phyloP scores from a whole-genome alignment of 2,888 invertebrate genomes.

The Lucinisca nassula region DNA sequence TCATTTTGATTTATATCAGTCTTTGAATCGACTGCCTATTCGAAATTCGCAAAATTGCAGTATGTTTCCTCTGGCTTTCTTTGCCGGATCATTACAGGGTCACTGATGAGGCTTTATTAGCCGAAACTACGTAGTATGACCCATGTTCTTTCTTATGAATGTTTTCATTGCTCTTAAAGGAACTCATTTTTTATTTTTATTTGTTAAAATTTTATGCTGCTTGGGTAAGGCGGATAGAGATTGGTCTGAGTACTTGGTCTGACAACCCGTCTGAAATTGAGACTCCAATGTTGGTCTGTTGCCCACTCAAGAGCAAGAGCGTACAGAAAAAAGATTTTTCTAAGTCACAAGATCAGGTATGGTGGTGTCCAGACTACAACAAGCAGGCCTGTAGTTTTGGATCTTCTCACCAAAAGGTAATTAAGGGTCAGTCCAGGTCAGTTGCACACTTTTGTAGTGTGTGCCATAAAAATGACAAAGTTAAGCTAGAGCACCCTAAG shows the following conservation, averaged over 20 bases:
- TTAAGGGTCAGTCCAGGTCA: not conserved
- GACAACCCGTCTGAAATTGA: conserved; percentile 11
- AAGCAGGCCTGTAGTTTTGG: not conserved
- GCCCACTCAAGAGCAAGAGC: not conserved
- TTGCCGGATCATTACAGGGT: no score
- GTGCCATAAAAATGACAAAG: not conserved
- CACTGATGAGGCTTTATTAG: no score
- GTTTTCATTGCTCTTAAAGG: no score
- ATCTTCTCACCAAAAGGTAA: not conserved
- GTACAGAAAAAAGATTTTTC: not conserved
- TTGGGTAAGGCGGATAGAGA: conserved; percentile 11
- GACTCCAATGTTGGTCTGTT: not conserved
- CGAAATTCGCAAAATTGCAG: no score
- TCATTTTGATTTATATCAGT: no score
- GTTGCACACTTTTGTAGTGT: not conserved
- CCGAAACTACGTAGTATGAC: no score
- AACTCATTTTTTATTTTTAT: no score
- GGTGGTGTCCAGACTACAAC: not conserved
- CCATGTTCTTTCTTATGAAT: no score
- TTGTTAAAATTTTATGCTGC: conserved; percentile 23
- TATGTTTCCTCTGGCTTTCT: no score
- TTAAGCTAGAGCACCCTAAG: not conserved
- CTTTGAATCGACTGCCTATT: no score
- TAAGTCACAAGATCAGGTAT: not conserved
- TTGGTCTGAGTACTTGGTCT: conserved; percentile 4